Evolutionary conservation across 2,797 vertebrate species (phyloP).

Genomic region (Artibeus jamaicensis): DNA sequence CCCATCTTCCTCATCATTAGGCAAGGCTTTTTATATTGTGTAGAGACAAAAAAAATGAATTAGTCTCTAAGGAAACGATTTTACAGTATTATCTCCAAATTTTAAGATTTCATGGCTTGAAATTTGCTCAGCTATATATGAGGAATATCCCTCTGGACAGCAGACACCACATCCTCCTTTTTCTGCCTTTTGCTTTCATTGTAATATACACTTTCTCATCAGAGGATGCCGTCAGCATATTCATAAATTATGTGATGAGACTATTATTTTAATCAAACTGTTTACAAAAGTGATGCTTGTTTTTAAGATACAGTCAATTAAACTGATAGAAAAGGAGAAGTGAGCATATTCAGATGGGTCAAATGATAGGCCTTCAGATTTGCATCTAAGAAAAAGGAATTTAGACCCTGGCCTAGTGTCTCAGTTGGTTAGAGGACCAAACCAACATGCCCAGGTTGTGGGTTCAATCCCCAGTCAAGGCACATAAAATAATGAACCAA

Average conservation of each 20-base stretch:
- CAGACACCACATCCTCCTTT: background rate
- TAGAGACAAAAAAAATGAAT: background rate
- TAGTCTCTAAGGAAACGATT: background rate
- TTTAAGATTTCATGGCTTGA: background rate
- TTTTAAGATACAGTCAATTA: slow-evolving; percentile 41
- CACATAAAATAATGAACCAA: background rate
- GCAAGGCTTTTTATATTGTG: background rate
- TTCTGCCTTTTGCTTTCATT: background rate
- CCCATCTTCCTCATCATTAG: background rate
- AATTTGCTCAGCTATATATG: background rate
- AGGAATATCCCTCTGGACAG: background rate
- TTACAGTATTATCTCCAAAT: background rate
- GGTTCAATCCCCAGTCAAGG: background rate
- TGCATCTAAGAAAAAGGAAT: background rate
- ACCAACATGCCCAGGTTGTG: background rate
- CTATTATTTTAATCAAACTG: background rate
- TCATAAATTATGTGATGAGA: background rate
- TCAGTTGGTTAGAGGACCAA: background rate
- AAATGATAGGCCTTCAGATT: background rate
- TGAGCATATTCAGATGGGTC: background rate
- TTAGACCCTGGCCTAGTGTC: background rate
- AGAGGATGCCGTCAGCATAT: background rate
- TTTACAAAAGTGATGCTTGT: slow-evolving; percentile 1
- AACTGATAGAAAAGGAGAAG: background rate
- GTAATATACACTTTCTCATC: background rate